A percentile compares a stretch with the other conserved stretches of the same genome.
Conservation (phyloP, 2,797 vertebrate species). For the Chelmon rostratus region DNA sequence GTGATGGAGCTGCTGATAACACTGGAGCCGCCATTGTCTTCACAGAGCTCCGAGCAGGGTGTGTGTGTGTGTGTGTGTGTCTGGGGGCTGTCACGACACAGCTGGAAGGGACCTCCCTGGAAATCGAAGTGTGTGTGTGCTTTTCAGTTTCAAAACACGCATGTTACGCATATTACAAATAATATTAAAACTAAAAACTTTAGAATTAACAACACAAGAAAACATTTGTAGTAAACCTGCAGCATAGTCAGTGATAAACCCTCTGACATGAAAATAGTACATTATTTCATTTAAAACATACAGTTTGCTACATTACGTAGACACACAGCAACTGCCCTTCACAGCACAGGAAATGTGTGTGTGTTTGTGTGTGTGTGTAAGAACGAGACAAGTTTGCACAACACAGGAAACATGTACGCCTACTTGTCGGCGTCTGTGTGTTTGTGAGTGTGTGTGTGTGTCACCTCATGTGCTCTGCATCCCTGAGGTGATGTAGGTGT, state of each 20-base stretch:
- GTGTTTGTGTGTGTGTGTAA: slow-evolving; percentile 6
- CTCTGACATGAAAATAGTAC: background rate
- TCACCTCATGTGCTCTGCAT: slow-evolving; percentile 12
- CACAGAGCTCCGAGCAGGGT: slow-evolving; percentile 48
- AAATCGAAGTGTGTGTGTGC: slow-evolving; percentile 17
- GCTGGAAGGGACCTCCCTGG: slow-evolving; percentile 47
- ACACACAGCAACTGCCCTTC: background rate
- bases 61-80: slow-evolving; percentile 54
- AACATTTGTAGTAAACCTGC: too few species aligned
- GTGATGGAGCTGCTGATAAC: slow-evolving; percentile 80
- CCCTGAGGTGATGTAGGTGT: slow-evolving; percentile 35
- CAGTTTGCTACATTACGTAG: background rate
- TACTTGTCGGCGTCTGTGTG: slow-evolving; percentile 5
- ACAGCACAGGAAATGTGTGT: slow-evolving; percentile 12
- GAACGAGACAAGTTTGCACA: slow-evolving; percentile 35
- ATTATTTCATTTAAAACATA: background rate
- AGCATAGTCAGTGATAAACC: too few species aligned
- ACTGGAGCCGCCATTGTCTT: slow-evolving; percentile 80
- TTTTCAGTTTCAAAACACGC: slow-evolving; percentile 13
- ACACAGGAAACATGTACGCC: slow-evolving; percentile 38
- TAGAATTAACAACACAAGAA: background rate
- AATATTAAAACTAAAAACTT: background rate
- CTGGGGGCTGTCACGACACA: slow-evolving; percentile 64
- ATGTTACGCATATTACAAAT: too few species aligned
- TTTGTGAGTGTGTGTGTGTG: slow-evolving; percentile 28